phyloP scores from a whole-genome alignment of 2,888 invertebrate species.

The Lasioglossum pauxillum region DNA sequence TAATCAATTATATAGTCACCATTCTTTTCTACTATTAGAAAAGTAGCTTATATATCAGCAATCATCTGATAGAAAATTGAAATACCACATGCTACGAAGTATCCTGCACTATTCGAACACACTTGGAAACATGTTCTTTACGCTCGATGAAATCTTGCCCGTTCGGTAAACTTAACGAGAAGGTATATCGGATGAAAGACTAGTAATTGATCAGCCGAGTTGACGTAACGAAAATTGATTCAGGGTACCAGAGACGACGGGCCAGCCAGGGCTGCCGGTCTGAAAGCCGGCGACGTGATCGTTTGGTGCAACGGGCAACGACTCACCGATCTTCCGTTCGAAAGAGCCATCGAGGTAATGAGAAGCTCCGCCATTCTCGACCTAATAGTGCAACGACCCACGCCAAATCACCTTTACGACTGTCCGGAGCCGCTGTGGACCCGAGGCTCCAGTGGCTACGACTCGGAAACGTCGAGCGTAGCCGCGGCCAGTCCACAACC shows the following conservation, averaged over 20 bases:
- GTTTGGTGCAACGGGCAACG: slow-evolving; percentile 92
- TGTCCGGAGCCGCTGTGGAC: slow-evolving; percentile 81
- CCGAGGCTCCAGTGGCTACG: slow-evolving; percentile 82
- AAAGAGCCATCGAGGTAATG: slow-evolving; percentile 82
- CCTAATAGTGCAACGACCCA: slow-evolving; percentile 86
- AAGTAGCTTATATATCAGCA: too few relatives aligned
- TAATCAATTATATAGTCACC: too few relatives aligned
- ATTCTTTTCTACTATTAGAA: too few relatives aligned
- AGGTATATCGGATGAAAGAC: not conserved
- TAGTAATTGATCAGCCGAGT: not conserved
- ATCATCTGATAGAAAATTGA: not conserved
- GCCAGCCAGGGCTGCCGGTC: slow-evolving; percentile 94
- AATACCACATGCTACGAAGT: not conserved
- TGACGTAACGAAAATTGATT: slow-evolving; percentile 29
- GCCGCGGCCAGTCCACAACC: slow-evolving; percentile 77
- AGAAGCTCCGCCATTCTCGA: slow-evolving; percentile 81
- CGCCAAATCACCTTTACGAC: slow-evolving; percentile 79
- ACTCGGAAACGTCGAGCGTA: slow-evolving; percentile 80
- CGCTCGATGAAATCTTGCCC: not conserved
- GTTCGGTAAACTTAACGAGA: not conserved
- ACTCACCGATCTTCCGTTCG: slow-evolving; percentile 82
- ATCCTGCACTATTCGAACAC: not conserved
- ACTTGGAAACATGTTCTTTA: not conserved
- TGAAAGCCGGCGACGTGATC: slow-evolving; percentile 96
- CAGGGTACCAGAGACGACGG: slow-evolving; percentile 96